Percentiles rank a stretch among this genome's conserved stretches.
Evolutionary conservation across 2,113 vertebrate genomes (phyloP).

Genomic region (Pardalotus punctatus): DNA sequence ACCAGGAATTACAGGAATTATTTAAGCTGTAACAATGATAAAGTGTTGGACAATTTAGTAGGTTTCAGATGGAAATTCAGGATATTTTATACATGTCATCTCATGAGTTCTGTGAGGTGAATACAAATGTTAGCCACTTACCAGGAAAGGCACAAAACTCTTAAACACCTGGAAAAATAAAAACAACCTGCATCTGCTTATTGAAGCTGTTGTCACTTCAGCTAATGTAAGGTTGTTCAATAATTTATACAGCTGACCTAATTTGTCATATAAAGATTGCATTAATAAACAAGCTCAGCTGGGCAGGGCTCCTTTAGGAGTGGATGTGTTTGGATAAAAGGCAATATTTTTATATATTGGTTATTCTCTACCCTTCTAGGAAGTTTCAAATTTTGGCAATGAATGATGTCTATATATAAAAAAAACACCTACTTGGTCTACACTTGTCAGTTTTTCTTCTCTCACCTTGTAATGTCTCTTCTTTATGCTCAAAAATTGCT

Average conservation of each 20-base stretch:
- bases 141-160: neutral
- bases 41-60: neutral
- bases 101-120: neutral
- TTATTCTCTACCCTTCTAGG: neutral
- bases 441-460: neutral
- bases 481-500: neutral
- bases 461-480: neutral
- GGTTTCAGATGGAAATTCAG: neutral
- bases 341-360: neutral
- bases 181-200: neutral
- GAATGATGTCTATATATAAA: neutral
- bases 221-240: neutral
- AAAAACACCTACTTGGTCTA: neutral
- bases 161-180: neutral
- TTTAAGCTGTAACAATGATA: neutral
- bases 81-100: neutral
- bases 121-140: neutral
- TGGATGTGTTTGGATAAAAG: neutral
- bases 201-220: neutral
- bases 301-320: neutral
- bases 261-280: neutral
- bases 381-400: neutral
- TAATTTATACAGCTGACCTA: neutral
- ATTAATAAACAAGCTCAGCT: neutral
- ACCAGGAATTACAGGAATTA: constrained; percentile 2